phyloP scores from a whole-genome alignment of 2,113 vertebrate genomes.

The Cyanoramphus novaezelandiae region DNA sequence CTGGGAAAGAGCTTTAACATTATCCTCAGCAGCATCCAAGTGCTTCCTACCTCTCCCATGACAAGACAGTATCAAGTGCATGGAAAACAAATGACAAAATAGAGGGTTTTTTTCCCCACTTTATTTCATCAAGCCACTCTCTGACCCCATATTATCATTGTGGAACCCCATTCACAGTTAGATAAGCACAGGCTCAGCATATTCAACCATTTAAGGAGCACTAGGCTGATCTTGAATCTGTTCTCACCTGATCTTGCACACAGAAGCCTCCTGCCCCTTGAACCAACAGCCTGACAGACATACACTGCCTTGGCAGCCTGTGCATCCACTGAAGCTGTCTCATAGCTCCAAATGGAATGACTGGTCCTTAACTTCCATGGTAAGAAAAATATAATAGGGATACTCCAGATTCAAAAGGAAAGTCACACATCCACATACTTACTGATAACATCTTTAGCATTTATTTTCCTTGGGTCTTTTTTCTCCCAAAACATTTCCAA shows the following conservation, averaged over 20 bases:
- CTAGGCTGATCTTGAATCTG: neutral
- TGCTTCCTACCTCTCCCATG: neutral
- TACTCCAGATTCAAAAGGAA: neutral
- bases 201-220: neutral
- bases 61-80: neutral
- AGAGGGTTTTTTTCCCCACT: neutral
- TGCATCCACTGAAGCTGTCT: neutral
- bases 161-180: neutral
- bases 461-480: neutral
- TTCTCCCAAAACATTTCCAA: neutral
- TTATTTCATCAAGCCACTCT: neutral
- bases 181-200: neutral
- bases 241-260: neutral
- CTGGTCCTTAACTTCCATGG: neutral
- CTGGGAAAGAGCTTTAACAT: neutral
- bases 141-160: neutral
- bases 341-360: rapidly evolving
- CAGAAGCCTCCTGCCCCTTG: neutral
- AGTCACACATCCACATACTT: neutral
- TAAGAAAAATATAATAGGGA: neutral
- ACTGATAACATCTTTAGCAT: neutral
- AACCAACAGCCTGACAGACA: neutral
- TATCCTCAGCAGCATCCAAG: neutral
- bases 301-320: too few relatives aligned
- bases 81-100: neutral